A percentile compares a stretch with the other conserved stretches of the same genome.
phyloP scores from a whole-genome alignment of 1,140 invertebrate genomes.

The Heliconius himera region DNA sequence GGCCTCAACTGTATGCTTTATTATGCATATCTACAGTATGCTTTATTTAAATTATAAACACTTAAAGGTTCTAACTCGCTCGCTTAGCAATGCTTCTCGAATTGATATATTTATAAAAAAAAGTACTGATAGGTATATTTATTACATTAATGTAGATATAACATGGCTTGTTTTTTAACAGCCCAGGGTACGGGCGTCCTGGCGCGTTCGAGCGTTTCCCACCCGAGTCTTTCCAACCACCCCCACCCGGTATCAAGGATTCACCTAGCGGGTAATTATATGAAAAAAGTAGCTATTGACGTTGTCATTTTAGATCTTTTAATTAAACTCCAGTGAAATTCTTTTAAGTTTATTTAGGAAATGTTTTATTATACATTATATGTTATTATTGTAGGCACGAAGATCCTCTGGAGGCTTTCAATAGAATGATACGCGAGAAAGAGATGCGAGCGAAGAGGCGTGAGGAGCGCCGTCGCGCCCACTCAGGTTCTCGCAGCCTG shows the following conservation, averaged over 20 bases:
- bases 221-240: slow-evolving; percentile 70
- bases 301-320: not conserved
- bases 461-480: slow-evolving; percentile 82
- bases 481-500: slow-evolving; percentile 55
- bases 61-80: too few species aligned
- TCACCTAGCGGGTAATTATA: slow-evolving; percentile 65
- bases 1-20: too few species aligned
- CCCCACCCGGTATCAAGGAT: slow-evolving; percentile 77
- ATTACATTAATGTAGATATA: slow-evolving; percentile 13
- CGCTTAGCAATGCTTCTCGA: too few species aligned
- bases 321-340: not conserved
- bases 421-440: slow-evolving; percentile 92
- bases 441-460: slow-evolving; percentile 87
- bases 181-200: slow-evolving; percentile 50
- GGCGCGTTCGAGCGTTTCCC: slow-evolving; percentile 57
- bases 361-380: not conserved
- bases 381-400: slow-evolving; percentile 58
- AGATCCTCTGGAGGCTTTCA: slow-evolving; percentile 92
- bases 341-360: too few species aligned
- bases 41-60: too few species aligned
- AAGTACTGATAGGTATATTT: not conserved
- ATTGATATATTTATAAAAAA: too few species aligned
- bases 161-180: slow-evolving; percentile 22
- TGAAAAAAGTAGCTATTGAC: not conserved
- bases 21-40: too few species aligned